Evolutionary conservation across 2,113 vertebrate species (phyloP), one percentile per base, ranked within the genome.

Genomic region (Benthochromis sp.): DNA sequence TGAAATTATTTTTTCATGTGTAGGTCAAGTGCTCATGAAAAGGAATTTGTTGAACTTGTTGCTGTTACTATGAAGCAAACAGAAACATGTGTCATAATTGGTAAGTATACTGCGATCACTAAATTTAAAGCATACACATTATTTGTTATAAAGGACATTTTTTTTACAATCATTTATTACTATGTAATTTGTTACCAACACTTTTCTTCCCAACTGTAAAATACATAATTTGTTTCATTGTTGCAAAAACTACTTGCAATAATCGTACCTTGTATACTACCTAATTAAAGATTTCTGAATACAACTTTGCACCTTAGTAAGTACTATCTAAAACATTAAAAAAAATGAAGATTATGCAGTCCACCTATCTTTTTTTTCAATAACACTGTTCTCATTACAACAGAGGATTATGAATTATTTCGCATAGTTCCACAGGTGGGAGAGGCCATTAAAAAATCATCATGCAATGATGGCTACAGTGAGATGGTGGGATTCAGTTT

Each of bases 391-490:
- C 80, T 89, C 57, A 76, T 78, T 85, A 84, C 59, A 86, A 78
- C 50, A 86, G 47, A 89, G 53, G 43, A 40, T 90, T 86, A 89
- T 90, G 89, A 81, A 90, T 92, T 81, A 86, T 80, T 78, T 86
- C 82, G 29, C 81, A 54, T 17, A 14, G 53, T 93, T 93, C 52
- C 84, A 88, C 54, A 82, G 85, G 88, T 94, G 85, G 90, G 90
- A 88, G 40, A 92, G 86, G 36, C 85, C 82, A 94, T 94, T 93
- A 92, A 94, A 94, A 91, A 55, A 81, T 82, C 83, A 91, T 91
- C 90, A 87, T 7, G 40, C 63, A 79, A 24, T 45, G 43, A 80
- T 71, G 38, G 19, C 82, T 59, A 85, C 38, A 82, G 52, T 63
- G 82, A 83, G 53, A 90, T 17, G 85, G 29, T 21, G 88, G 83